Evolutionary conservation across 2,113 vertebrate species (phyloP).

Genomic region (Vidua macroura): DNA sequence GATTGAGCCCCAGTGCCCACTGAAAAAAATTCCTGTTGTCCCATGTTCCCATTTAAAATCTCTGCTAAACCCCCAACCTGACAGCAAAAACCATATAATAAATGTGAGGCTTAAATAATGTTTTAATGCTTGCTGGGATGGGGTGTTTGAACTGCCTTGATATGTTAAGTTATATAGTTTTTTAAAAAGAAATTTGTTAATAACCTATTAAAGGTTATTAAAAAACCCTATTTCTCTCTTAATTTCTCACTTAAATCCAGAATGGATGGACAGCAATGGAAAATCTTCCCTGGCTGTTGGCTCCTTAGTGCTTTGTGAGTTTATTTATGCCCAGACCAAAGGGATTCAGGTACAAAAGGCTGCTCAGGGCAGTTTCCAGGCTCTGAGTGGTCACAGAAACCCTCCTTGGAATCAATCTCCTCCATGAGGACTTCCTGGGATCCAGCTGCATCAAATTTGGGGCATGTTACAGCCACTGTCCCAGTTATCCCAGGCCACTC

Average conservation of each 20-base stretch:
- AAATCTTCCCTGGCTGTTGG: not conserved
- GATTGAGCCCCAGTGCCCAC: rapidly evolving
- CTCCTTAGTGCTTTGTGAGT: not conserved
- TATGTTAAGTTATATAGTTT: not conserved
- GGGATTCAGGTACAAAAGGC: not conserved
- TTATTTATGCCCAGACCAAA: not conserved
- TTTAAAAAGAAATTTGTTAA: not conserved
- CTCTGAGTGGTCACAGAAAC: not conserved
- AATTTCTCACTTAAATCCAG: not conserved
- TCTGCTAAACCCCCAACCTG: not conserved
- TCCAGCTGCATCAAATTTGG: not conserved
- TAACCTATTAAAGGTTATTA: not conserved
- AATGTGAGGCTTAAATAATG: not conserved
- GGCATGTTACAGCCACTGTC: rapidly evolving
- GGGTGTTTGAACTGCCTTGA: not conserved
- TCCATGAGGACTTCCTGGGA: rapidly evolving
- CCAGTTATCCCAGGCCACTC: not conserved
- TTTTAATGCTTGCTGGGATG: not conserved
- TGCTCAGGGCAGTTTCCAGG: not conserved
- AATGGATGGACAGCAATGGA: not conserved
- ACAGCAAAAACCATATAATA: not conserved
- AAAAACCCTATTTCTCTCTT: not conserved
- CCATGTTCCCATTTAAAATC: not conserved
- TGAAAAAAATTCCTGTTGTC: not conserved
- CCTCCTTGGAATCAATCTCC: not conserved